Evolutionary conservation across 1,140 invertebrate genomes (phyloP).

Genomic region (Rhizoglyphus robini): DNA sequence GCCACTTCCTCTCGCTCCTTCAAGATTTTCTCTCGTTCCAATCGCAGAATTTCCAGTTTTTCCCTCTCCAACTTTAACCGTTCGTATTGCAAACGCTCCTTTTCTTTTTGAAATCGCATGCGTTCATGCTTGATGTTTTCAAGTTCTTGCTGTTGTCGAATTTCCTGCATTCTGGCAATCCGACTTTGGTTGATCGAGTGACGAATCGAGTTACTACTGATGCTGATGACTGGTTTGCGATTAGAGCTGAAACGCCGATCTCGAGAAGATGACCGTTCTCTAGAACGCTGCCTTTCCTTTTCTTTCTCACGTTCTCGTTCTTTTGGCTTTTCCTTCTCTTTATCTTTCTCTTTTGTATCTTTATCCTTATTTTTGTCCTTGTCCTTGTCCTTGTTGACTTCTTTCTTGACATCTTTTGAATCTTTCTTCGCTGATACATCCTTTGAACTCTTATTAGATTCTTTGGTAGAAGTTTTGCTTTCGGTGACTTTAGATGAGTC

Average conservation of each 20-base stretch:
- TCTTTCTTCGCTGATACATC: not conserved
- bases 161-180: not conserved
- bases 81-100: conserved; percentile 40
- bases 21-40: conserved; percentile 67
- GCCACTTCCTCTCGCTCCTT: conserved; percentile 65
- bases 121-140: conserved; percentile 59
- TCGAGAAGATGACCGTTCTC: not conserved
- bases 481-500: not conserved
- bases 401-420: not conserved
- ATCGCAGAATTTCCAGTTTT: conserved; percentile 56
- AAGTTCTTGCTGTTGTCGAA: conserved; percentile 47
- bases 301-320: not conserved
- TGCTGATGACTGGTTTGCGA: not conserved
- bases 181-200: not conserved
- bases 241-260: not conserved
- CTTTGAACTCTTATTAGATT: not conserved
- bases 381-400: conserved; percentile 5
- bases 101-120: conserved; percentile 48
- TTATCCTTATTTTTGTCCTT: conserved; percentile 15
- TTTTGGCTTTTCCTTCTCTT: conserved; percentile 15
- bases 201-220: conserved; percentile 6
- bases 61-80: conserved; percentile 47
- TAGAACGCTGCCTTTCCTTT: not conserved
- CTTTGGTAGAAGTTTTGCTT: conserved; percentile 8
- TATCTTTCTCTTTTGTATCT: conserved; percentile 11